Conservation (phyloP, 2,797 vertebrate genomes). For the Cichlasoma orientale region DNA sequence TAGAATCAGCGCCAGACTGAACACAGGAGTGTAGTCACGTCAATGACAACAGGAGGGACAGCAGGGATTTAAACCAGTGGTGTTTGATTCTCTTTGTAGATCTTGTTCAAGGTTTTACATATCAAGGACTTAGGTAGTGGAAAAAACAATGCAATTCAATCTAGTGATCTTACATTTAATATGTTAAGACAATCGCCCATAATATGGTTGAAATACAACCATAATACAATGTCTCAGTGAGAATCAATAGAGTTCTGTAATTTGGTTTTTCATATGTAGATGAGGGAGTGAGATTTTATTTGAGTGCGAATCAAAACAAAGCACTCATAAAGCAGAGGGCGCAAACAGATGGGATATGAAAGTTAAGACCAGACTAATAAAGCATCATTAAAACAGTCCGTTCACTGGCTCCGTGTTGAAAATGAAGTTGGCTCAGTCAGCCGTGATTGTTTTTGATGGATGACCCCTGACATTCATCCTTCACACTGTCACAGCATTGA, state of each 20-base stretch:
- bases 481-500: slow-evolving; percentile 39
- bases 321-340: not conserved
- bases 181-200: not conserved
- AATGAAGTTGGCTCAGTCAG: slow-evolving; percentile 52
- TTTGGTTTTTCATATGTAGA: not conserved
- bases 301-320: slow-evolving; percentile 5
- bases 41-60: slow-evolving; percentile 44
- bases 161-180: not conserved
- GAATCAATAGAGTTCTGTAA: not conserved
- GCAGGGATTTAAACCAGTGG: slow-evolving; percentile 51
- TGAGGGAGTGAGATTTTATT: not conserved
- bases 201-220: not conserved
- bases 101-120: slow-evolving; percentile 55
- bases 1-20: slow-evolving; percentile 68
- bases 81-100: slow-evolving; percentile 61
- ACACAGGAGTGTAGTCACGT: slow-evolving; percentile 37
- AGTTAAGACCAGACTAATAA: not conserved
- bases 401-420: slow-evolving; percentile 36
- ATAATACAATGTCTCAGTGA: not conserved
- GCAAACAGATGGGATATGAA: not conserved
- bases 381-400: slow-evolving; percentile 3
- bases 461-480: slow-evolving; percentile 66
- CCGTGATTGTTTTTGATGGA: slow-evolving; percentile 67
- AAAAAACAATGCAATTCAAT: not conserved
- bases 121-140: slow-evolving; percentile 10